phyloP scores from a whole-genome alignment of 1,140 invertebrate genomes.

The Armadillidium nasatum region DNA sequence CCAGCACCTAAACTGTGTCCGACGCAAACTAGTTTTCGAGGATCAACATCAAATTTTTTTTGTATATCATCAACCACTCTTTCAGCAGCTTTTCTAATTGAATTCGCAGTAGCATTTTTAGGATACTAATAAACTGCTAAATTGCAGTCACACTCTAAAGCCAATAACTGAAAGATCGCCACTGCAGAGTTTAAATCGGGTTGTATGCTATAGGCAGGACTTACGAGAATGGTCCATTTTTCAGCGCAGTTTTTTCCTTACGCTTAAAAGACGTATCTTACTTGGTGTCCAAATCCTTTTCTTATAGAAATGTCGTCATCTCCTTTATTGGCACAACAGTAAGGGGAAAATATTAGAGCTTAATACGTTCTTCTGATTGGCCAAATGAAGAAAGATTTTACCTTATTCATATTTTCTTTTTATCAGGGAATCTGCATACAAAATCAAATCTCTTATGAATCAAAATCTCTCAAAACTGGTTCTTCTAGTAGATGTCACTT shows the following conservation, averaged over 20 bases:
- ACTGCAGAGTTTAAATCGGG: background rate
- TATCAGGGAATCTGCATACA: no score
- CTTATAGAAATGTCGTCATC: background rate
- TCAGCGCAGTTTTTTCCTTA: background rate
- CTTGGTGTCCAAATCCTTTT: background rate
- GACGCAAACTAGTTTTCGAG: background rate
- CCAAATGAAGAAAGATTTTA: background rate
- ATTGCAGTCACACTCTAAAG: background rate
- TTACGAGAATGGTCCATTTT: background rate
- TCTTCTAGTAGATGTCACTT: no score
- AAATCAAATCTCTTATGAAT: no score
- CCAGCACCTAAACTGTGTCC: background rate
- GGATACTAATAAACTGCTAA: conserved; percentile 4
- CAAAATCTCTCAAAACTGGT: no score
- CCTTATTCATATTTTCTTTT: background rate
- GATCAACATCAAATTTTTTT: background rate
- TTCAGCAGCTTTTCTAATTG: background rate
- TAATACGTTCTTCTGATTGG: background rate
- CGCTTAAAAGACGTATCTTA: background rate
- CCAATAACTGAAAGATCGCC: background rate
- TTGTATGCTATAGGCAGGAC: background rate
- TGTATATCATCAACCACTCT: background rate
- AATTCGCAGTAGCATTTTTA: background rate
- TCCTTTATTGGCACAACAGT: background rate
- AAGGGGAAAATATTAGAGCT: background rate